phyloP scores from a whole-genome alignment of 2,113 vertebrate genomes.

The Terrapene triunguis region DNA sequence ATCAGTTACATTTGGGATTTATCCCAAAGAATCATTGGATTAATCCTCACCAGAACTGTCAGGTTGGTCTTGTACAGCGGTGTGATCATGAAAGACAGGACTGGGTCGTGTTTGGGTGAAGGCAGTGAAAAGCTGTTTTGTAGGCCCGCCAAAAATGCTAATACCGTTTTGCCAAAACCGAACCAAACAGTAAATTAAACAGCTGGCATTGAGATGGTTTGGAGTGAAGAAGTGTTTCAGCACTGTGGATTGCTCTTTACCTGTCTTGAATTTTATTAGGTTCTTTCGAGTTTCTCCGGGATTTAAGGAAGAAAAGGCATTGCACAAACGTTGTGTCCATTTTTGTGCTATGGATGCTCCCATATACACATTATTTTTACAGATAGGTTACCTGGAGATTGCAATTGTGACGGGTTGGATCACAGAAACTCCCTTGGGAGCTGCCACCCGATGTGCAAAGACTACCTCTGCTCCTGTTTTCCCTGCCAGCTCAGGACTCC shows the following conservation, averaged over 20 bases:
- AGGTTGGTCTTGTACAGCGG: constrained; percentile 2
- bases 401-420: neutral
- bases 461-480: too few species aligned
- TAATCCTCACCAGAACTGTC: constrained; percentile 67
- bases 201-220: constrained; percentile 57
- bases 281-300: constrained; percentile 39
- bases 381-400: accelerated
- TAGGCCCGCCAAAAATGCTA: constrained; percentile 50
- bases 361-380: neutral
- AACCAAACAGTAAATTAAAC: constrained; percentile 71
- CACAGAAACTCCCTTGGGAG: too few species aligned
- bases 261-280: constrained; percentile 41
- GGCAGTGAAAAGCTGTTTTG: constrained; percentile 62
- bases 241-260: constrained; percentile 68
- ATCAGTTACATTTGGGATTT: constrained; percentile 44
- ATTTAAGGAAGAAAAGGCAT: constrained; percentile 37
- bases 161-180: constrained; percentile 59
- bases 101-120: constrained; percentile 66
- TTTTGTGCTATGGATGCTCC: constrained; percentile 12
- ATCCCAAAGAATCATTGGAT: constrained; percentile 62
- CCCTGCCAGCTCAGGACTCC: too few species aligned
- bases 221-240: constrained; percentile 58
- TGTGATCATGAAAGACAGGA: constrained; percentile 39
- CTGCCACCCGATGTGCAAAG: too few species aligned
- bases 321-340: neutral